Evolutionary conservation across 2,797 vertebrate species (phyloP), one percentile per base, ranked within the genome.

Genomic region (Tokudaia tokunoshimensis): DNA sequence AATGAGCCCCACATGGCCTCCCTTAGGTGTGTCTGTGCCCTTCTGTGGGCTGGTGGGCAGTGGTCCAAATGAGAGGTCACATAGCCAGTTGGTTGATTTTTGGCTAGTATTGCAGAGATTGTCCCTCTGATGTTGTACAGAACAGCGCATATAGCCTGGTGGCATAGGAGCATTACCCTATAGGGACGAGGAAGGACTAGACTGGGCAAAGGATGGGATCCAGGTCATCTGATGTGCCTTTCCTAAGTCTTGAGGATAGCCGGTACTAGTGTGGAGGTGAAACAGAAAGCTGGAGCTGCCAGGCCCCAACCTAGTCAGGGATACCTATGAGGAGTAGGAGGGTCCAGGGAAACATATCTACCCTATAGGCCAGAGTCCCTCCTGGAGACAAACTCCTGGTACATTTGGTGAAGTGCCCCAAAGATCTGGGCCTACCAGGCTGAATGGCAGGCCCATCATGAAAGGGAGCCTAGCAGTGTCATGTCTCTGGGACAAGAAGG

Each of bases 1-100:
- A 0, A 19, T 0, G 0, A 29, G 26, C 0, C 57, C 79, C 22
- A 0, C 0, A n/a, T 0, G 50, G 26, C 50, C 22, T 17, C 26
- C 26, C 34, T n/a, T 59, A 59, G 1, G 47, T 34, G 72, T 13
- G 1, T 47, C 74, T 63, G 20, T 70, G 67, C 50, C 41, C 74
- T 7, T n/a, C 88, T 90, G 24, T 59, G 41, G 4, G 75, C 47
- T 34, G 34, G 72, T 3, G 2, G 1, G 37, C 17, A 65, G 31
- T 52, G 26, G 57, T 34, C 19, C 37, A 47, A 57, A 20, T 15
- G 78, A 63, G 44, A 47, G 24, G 26, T 37, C 2, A 13, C 55
- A n/a, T 15, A 37, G 6, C 29, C 61, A 34, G 17, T 84, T 15
- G 4, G 31, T 37, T 3, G 26, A 13, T 41, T 37, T 29, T 22